These are phyloP conservation scores for Psophia crepitans DNA, from an alignment of 2,113 vertebrate genomes.

Conservation along the genomic window DNA sequence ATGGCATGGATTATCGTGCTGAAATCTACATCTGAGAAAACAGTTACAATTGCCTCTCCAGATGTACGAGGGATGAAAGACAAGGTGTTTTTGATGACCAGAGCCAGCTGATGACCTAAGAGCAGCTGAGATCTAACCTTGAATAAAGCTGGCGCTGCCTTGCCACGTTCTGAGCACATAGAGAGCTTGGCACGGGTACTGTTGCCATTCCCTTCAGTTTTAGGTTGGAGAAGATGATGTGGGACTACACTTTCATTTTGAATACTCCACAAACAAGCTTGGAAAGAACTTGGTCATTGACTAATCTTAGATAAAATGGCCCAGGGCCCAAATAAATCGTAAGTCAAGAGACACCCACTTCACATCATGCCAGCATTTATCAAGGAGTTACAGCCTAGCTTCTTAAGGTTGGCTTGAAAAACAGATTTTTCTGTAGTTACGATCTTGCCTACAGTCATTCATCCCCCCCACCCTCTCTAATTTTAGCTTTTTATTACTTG, in stretches of 20 bases:
- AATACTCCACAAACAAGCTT: background rate
- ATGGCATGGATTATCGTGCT: background rate
- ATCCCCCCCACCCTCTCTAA: background rate
- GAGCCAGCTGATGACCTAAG: background rate
- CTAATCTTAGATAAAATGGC: background rate
- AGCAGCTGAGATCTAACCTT: background rate
- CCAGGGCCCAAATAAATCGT: background rate
- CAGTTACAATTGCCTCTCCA: background rate
- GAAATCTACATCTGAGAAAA: slow-evolving; percentile 10
- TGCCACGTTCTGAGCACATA: background rate
- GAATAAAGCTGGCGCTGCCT: background rate
- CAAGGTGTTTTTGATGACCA: slow-evolving; percentile 3
- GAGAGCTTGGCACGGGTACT: background rate
- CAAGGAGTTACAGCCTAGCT: background rate
- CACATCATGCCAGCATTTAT: background rate
- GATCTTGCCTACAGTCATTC: background rate
- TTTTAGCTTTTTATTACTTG: background rate
- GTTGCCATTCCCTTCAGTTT: background rate
- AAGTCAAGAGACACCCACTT: background rate
- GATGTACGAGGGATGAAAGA: slow-evolving; percentile 24
- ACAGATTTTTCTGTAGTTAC: background rate
- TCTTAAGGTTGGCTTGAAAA: background rate
- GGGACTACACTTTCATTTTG: background rate
- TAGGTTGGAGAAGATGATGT: background rate
- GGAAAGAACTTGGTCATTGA: background rate